phyloP scores from a whole-genome alignment of 2,113 vertebrate genomes.

The Leuciscus idus region DNA sequence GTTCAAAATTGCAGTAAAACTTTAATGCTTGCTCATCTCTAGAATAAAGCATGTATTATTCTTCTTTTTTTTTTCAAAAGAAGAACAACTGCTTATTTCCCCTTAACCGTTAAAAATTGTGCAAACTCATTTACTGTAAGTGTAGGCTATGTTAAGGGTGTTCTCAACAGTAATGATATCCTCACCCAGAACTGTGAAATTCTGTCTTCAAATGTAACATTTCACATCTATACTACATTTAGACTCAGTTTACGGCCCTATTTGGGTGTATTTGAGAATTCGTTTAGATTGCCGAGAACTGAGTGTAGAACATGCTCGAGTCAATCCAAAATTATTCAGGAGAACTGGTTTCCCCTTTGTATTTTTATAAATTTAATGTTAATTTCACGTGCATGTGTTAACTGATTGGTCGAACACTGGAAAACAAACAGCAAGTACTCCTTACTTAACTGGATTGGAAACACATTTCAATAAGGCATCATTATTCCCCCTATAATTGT shows the following conservation, averaged over 20 bases:
- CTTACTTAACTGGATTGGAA: background rate
- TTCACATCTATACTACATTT: constrained; percentile 49
- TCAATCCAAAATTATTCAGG: background rate
- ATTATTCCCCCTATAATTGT: too few relatives aligned
- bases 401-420: background rate
- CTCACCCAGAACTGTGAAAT: constrained; percentile 62
- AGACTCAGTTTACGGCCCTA: constrained; percentile 5
- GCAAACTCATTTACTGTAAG: background rate
- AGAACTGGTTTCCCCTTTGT: background rate
- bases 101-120: background rate
- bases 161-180: background rate
- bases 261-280: background rate
- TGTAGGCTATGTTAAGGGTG: background rate
- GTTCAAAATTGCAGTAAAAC: too few relatives aligned
- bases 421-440: background rate
- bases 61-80: background rate
- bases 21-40: too few relatives aligned
- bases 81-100: background rate
- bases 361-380: background rate
- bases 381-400: background rate
- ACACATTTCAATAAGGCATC: too few relatives aligned
- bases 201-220: constrained; percentile 64
- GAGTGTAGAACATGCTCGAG: background rate
- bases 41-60: too few relatives aligned
- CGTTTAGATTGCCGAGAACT: background rate